Conservation (phyloP, 1,140 invertebrate species). For the Limonius californicus region DNA sequence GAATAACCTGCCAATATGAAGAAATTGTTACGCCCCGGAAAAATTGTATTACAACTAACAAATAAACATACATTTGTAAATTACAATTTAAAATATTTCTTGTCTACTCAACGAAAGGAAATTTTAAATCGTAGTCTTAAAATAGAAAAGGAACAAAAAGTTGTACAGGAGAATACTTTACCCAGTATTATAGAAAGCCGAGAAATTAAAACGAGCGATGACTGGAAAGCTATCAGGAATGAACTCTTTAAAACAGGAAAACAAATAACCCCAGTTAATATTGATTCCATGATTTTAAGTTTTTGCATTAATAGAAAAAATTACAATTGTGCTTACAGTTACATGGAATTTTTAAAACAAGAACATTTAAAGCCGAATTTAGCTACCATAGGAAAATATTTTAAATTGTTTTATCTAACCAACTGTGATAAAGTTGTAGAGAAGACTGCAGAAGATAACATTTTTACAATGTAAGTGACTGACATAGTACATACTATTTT, state of each 20-base stretch:
- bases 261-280: slow-evolving; percentile 48
- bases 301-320: slow-evolving; percentile 47
- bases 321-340: slow-evolving; percentile 53
- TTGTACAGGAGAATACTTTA: not conserved
- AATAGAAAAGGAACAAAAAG: not conserved
- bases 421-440: slow-evolving; percentile 31
- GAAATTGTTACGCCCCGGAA: not conserved
- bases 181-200: not conserved
- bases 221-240: slow-evolving; percentile 36
- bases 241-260: slow-evolving; percentile 29
- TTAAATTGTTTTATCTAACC: slow-evolving; percentile 51
- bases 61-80: too few species aligned
- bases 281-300: slow-evolving; percentile 57
- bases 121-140: not conserved
- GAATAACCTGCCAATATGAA: too few species aligned
- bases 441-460: not conserved
- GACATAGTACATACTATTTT: too few species aligned
- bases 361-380: slow-evolving; percentile 51
- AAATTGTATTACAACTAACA: not conserved
- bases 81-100: not conserved
- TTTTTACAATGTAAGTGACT: not conserved
- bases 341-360: slow-evolving; percentile 53
- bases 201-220: slow-evolving; percentile 17
- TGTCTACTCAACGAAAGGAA: not conserved
- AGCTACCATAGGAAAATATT: slow-evolving; percentile 52